Base-by-base conservation (phyloP, 1,140 invertebrate species). In the Drosophila mauritiana region DNA sequence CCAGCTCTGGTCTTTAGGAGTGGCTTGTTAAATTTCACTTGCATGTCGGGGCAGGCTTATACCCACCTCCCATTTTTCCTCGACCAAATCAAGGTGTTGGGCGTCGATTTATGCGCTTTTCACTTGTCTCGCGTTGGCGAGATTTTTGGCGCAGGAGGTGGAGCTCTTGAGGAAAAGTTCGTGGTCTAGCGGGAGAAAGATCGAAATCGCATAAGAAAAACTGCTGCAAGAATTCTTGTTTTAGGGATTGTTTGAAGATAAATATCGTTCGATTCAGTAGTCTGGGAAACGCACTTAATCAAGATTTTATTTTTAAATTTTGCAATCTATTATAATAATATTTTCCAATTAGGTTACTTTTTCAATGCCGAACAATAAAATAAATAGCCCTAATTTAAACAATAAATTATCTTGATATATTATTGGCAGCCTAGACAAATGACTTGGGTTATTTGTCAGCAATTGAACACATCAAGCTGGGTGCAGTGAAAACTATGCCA, bases 21-120 rank as follows among this genome's bases (percentile, higher is more conserved):
- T 89, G 84, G 80, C 84, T 89, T 80, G 84, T 89, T 89, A 89
- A 89, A 89, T 89, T 89, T 89, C 84, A 89, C 84, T 89, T 86
- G 83, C 78, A 88, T 78, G 83, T 86, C 78, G 78, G 73, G 68
- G 49, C 78, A 86, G 73, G 54, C 43, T 63, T 58, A 51, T 48
- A 42, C 61, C 62, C 46, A 36, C 51, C 49, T 55, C 15, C 48
- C 52, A 27, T 45, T 56, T 67, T 54, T 53, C 48, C 27, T 49
- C 48, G 3, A 5, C 25, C 46, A 51, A 68, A 68, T 68, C 59
- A 65, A 81, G 81, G 78, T 86, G 78, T 85, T 85, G 82, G 82
- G 82, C 82, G 82, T 85, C 74, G 68, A 82, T 86, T 86, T 85
- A 81, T 85, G 78, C 83, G 83, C 82, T 85, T 85, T 85, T 86